A percentile compares a stretch with the other conserved stretches of the same genome.
Evolutionary conservation across 37 sponge, comb jelly and placozoan genomes (phyloP).

Genomic region (Ephydatia muelleri): DNA sequence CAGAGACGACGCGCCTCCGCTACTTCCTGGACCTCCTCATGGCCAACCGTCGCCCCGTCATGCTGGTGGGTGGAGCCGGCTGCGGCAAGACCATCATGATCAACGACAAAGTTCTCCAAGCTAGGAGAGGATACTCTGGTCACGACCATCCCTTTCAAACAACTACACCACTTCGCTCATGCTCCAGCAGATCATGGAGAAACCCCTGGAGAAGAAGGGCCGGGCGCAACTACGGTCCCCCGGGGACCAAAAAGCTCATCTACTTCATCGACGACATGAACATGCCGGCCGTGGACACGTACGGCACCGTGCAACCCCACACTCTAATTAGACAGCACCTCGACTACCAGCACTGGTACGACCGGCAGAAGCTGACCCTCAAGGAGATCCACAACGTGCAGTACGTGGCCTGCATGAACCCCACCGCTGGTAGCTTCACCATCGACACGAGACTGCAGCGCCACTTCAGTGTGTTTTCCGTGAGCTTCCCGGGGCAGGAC

Average conservation of each 20-base stretch:
- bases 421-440: constrained; percentile 99
- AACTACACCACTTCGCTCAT: constrained; percentile 98
- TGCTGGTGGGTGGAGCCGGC: constrained; percentile 98
- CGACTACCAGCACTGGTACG: constrained; percentile 98
- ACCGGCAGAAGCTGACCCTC: constrained; percentile 88
- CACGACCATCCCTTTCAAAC: constrained; percentile 94
- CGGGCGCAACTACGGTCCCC: constrained; percentile 96
- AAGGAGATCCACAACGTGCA: constrained; percentile 97
- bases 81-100: constrained; percentile 98
- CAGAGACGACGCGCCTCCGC: constrained; percentile 87
- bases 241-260: constrained; percentile 94
- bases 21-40: constrained; percentile 91
- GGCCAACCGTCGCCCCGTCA: constrained; percentile 89
- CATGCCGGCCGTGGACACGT: constrained; percentile 97
- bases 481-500: constrained; percentile 90
- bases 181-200: constrained; percentile 94
- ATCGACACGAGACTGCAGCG: constrained; percentile 98
- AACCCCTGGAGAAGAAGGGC: constrained; percentile 99
- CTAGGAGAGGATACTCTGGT: constrained; percentile 75
- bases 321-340: constrained; percentile 97
- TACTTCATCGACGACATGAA: constrained; percentile 99
- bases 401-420: constrained; percentile 99
- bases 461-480: constrained; percentile 97
- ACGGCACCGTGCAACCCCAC: constrained; percentile 99
- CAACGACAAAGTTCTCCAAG: constrained; percentile 71